Percentiles rank a stretch among this genome's conserved stretches.
phyloP scores from a whole-genome alignment of 2,888 invertebrate genomes.

The Trichopoda pennipes region DNA sequence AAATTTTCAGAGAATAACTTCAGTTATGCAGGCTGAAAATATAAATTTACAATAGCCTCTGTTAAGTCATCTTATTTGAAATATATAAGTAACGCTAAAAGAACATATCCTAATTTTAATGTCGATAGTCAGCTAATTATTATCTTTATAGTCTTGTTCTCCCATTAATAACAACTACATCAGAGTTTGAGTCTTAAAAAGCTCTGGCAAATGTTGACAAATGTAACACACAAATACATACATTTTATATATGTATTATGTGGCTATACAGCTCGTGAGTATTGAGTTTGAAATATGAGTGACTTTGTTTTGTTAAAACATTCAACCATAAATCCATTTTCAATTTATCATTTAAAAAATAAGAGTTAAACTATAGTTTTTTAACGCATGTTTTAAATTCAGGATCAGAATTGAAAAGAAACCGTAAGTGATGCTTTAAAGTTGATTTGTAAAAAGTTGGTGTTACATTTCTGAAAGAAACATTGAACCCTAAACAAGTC shows the following conservation, averaged over 20 bases:
- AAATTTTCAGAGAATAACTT: no score
- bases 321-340: slow-evolving; percentile 49
- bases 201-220: not conserved
- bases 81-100: no score
- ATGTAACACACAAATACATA: not conserved
- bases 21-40: no score
- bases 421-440: slow-evolving; percentile 14
- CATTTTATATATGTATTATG: not conserved
- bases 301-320: slow-evolving; percentile 25
- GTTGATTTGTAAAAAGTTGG: not conserved
- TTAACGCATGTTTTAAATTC: slow-evolving; percentile 44
- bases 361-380: slow-evolving; percentile 56
- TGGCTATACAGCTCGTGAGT: not conserved
- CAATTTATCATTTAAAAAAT: slow-evolving; percentile 50
- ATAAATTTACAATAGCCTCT: no score
- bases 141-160: no score
- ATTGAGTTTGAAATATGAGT: slow-evolving; percentile 33
- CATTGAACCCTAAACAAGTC: not conserved
- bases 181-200: slow-evolving; percentile 34
- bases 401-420: slow-evolving; percentile 30
- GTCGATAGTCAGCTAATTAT: no score
- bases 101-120: no score
- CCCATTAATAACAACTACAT: slow-evolving; percentile 9
- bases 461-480: not conserved
- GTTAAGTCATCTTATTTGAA: no score